Percentiles rank a stretch among this genome's conserved stretches.
phyloP scores from a whole-genome alignment of 2,888 invertebrate genomes.

The Dynastes maya region DNA sequence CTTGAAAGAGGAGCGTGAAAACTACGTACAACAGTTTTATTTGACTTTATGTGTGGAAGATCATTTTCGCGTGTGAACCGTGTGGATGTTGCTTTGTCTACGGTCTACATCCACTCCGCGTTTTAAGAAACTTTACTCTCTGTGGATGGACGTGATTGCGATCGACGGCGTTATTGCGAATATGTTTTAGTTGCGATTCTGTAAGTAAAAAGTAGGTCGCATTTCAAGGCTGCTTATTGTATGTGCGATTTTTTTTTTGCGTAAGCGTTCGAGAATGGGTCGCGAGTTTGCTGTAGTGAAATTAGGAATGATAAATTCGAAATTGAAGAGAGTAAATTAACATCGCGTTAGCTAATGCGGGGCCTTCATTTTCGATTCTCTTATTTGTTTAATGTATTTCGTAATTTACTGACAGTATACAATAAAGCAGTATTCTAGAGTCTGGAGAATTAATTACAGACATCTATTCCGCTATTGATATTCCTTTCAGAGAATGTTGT shows the following conservation, averaged over 20 bases:
- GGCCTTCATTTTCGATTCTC: no score
- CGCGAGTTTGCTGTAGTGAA: conserved; percentile 6
- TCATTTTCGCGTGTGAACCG: neutral
- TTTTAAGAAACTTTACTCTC: neutral
- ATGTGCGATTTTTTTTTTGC: conserved; percentile 4
- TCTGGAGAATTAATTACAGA: no score
- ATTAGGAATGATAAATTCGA: neutral
- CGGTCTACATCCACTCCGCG: no score
- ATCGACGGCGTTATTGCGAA: neutral
- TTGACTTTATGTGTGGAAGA: neutral
- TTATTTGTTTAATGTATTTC: neutral
- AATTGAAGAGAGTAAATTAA: no score
- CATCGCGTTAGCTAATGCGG: no score
- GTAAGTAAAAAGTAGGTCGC: conserved; percentile 12
- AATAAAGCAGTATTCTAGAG: neutral
- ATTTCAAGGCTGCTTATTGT: conserved; percentile 20
- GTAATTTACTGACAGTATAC: neutral
- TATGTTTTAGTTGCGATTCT: conserved; percentile 10
- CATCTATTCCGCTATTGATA: no score
- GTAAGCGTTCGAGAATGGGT: neutral
- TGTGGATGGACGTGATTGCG: neutral
- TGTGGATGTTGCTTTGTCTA: neutral
- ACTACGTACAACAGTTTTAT: conserved; percentile 1
- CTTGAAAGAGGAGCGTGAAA: neutral
- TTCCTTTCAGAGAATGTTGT: no score